Conservation (phyloP, 2,888 invertebrate genomes). For the Drosophila mulleri region DNA sequence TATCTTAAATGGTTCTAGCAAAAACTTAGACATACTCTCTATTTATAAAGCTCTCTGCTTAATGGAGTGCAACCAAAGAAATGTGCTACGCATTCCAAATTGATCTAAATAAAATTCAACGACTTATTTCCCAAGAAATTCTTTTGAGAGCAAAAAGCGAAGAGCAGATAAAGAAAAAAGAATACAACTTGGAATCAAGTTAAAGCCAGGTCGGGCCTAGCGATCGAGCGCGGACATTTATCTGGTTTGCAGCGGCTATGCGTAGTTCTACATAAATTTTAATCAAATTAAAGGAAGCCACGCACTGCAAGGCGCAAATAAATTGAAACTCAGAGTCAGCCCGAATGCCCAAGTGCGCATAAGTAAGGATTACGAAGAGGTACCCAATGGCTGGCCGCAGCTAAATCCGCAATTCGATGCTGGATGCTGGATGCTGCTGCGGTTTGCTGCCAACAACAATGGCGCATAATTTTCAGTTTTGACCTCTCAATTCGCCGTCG, state of each 20-base stretch:
- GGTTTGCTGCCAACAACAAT: slow-evolving; percentile 61
- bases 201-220: slow-evolving; percentile 7
- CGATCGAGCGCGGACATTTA: slow-evolving; percentile 32
- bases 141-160: not conserved
- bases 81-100: slow-evolving; percentile 1
- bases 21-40: not conserved
- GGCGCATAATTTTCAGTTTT: slow-evolving; percentile 78
- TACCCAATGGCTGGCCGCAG: slow-evolving; percentile 16
- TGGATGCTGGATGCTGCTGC: slow-evolving; percentile 17
- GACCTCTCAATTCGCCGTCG: slow-evolving; percentile 81
- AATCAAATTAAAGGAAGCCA: slow-evolving; percentile 79
- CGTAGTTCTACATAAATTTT: slow-evolving; percentile 77
- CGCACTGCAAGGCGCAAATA: slow-evolving; percentile 63
- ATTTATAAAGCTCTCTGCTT: not conserved
- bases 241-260: slow-evolving; percentile 35
- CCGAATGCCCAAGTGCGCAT: slow-evolving; percentile 59
- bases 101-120: not conserved
- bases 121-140: slow-evolving; percentile 26
- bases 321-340: slow-evolving; percentile 53
- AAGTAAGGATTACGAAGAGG: slow-evolving; percentile 73
- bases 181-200: slow-evolving; percentile 1
- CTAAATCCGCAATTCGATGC: slow-evolving; percentile 27
- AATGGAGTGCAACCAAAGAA: not conserved
- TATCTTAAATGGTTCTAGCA: not conserved
- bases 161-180: not conserved